Base-by-base conservation (phyloP, 2,797 vertebrate species). In the Propithecus deckenii region DNA sequence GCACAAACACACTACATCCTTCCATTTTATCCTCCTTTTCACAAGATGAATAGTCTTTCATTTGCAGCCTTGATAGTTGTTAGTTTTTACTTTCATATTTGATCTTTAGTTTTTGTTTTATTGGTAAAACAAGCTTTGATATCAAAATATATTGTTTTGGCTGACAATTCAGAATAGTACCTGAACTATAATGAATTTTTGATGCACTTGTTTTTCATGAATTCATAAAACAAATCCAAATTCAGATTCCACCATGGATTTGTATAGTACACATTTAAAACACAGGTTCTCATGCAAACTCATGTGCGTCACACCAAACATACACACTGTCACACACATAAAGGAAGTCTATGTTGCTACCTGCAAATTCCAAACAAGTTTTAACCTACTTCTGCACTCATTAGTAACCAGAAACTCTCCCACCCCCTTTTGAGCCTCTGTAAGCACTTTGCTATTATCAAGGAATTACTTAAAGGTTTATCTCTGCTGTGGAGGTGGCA, bases 51-150 rank as follows among this genome's bases (percentile, higher is more conserved):
- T 1, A 46, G 32, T 50, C 22, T 86, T 89, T 94, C n/a, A n/a
- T 63, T 55, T 91, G 18, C 4, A 69, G 9, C 20, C 23, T 46
- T 59, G 25, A 84, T 38, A 94, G 43, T 67, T 38, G 20, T 65
- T 94, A 32, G 5, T 91, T 96, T 96, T 92, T 35, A 92, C 7
- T 87, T 87, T 46, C 35, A 69, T 61, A 67, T 95, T 72, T 90
- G 35, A 43, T 80, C 15, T 87, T 65, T 83, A 61, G 46, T 20
- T 84, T 78, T 88, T 46, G 32, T 89, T 86, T 14, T 50, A 89
- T 52, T 89, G 15, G 1, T 15, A 23, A 84, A 90, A 92, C 11
- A 86, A 74, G 15, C 48, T 90, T 75, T 85, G 61, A 95, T 63
- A 87, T 5, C 46, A 80, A 91, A 93, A 86, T 75, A 72, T 10